Base-by-base conservation (phyloP, 2,113 vertebrate genomes). In the rabbit (Oryctolagus cuniculus) region DNA sequence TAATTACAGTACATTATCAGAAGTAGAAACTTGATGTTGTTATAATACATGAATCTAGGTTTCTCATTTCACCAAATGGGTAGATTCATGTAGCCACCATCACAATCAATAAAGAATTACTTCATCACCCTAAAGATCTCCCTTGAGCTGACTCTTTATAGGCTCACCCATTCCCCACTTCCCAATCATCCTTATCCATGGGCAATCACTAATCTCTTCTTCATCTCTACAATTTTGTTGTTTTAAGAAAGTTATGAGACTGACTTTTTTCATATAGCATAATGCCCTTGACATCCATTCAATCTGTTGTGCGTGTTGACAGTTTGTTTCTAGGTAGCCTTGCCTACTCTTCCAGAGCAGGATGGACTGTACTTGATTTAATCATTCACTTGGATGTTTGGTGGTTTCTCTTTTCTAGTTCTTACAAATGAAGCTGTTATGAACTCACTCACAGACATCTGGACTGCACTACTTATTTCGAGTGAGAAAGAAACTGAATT, bases 351-450 rank as follows among this genome's bases (percentile, higher is more conserved):
- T 58, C 53, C 67, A 38, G 9, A 15, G 81, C 34, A 83, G 53
- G 27, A 34, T 27, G 34, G 51, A 64, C 13, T 55, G 34, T 0
- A 29, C 2, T 87, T 75, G 34, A 87, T 75, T 78, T 49, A 78
- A 66, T 22, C 83, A 61, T 66, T 90, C 21, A n/a, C 21, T 44
- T 78, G 25, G 21, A 58, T 15, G 49, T 51, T 87, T 51, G 19
- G 49, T 61, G 64, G 31, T 61, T 95, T 83, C 36, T 55, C 66
- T 87, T 87, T 90, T 79, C 81, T 89, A 53, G 25, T 11, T 73
- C 27, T 53, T 73, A 87, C n/a, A 77, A 87, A 77, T 82, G 66
- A 61, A 93, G 58, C 31, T 87, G 63, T 87, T 49, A 61, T 8
- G 10, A 74, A 95, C 15, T 6, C 4, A 83, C 27, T 70, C n/a